phyloP scores from a whole-genome alignment of 2,797 vertebrate species.

The Characodon lateralis region DNA sequence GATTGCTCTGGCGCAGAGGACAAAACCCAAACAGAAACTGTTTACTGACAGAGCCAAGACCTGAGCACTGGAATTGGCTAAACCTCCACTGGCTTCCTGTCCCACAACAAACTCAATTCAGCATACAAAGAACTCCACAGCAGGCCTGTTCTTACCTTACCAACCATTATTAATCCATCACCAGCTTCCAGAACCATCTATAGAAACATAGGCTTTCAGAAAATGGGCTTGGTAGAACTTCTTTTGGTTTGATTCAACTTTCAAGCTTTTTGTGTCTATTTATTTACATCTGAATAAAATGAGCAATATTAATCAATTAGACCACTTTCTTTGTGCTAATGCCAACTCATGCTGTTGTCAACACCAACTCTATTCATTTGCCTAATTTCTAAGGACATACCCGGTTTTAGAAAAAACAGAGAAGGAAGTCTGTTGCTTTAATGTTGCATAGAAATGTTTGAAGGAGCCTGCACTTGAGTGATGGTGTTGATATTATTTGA shows the following conservation, averaged over 20 bases:
- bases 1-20: background rate
- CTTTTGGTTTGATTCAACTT: background rate
- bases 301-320: background rate
- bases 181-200: background rate
- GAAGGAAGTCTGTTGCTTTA: background rate
- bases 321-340: background rate
- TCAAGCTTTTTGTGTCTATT: background rate
- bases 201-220: background rate
- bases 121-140: background rate
- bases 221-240: background rate
- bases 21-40: slow-evolving; percentile 5
- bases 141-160: background rate
- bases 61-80: background rate
- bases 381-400: background rate
- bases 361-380: background rate
- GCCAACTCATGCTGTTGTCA: background rate
- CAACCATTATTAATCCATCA: background rate
- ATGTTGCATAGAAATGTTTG: background rate
- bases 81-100: slow-evolving; percentile 1
- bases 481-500: background rate
- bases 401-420: background rate
- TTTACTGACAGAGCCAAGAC: background rate
- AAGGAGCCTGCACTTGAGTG: background rate
- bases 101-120: background rate
- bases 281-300: background rate